Percentiles rank a stretch among this genome's conserved stretches.
Conservation (phyloP, 37 sponge, comb jelly and placozoan species). For the Chondrosia reniformis region DNA sequence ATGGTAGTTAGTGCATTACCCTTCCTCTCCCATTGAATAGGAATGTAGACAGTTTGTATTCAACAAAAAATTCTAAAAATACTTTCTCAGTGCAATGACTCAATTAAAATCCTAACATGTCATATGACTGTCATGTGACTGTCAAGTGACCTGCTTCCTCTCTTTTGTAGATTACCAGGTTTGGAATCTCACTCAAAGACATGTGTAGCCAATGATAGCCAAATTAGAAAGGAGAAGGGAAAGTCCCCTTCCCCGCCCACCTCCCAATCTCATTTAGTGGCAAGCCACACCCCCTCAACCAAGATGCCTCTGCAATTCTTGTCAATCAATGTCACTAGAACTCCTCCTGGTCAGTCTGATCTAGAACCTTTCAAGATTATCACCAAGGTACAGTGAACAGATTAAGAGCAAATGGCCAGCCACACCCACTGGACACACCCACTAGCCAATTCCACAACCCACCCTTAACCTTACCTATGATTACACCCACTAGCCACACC, state of each 20-base stretch:
- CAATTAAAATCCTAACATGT: too few relatives aligned
- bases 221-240: neutral
- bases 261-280: neutral
- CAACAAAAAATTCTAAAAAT: too few relatives aligned
- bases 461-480: too few relatives aligned
- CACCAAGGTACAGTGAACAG: slow-evolving; percentile 50
- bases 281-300: neutral
- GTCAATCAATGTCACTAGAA: slow-evolving; percentile 59
- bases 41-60: too few relatives aligned
- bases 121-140: too few relatives aligned
- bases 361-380: slow-evolving; percentile 79
- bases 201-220: slow-evolving; percentile 28
- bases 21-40: neutral
- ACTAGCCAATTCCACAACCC: too few relatives aligned
- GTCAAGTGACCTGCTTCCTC: too few relatives aligned
- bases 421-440: too few relatives aligned
- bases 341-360: slow-evolving; percentile 45
- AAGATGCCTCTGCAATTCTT: slow-evolving; percentile 1
- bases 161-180: slow-evolving; percentile 35
- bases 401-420: too few relatives aligned
- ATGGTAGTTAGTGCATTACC: neutral
- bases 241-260: slow-evolving; percentile 10
- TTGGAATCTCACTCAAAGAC: slow-evolving; percentile 54
- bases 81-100: too few relatives aligned
- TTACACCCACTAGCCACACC: too few relatives aligned